These are phyloP conservation scores for Myxocyprinus asiaticus DNA, from an alignment of 2,113 vertebrate genomes.

Conservation along the genomic window DNA sequence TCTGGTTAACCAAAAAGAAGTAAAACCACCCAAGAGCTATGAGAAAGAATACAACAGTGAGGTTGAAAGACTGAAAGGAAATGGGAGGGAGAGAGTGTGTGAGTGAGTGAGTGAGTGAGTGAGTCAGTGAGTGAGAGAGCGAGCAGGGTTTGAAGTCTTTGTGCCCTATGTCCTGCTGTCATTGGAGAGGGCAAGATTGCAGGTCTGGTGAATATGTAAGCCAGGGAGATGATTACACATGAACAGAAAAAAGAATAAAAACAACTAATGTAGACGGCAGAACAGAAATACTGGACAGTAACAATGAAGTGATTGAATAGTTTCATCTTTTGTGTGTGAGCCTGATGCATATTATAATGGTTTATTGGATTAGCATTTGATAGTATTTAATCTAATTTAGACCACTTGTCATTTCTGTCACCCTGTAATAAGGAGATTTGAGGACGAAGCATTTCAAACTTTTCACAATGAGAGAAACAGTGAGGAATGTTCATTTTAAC, in stretches of 20 bases:
- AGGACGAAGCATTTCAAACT: constrained; percentile 65
- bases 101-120: background rate
- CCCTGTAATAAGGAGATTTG: constrained; percentile 59
- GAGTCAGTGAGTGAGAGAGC: background rate
- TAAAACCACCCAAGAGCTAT: constrained; percentile 61
- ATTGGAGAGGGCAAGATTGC: constrained; percentile 29
- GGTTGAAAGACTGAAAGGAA: background rate
- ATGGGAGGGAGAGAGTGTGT: background rate
- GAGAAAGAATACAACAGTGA: constrained; percentile 14
- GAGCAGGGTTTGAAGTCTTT: constrained; percentile 13
- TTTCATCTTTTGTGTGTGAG: constrained; percentile 60
- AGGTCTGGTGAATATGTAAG: constrained; percentile 38
- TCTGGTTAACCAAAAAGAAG: constrained; percentile 68
- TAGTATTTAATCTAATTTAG: constrained; percentile 73
- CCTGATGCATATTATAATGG: constrained; percentile 59
- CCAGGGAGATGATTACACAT: constrained; percentile 23
- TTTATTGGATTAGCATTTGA: constrained; percentile 67
- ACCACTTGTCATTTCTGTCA: constrained; percentile 72
- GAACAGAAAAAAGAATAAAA: constrained; percentile 33
- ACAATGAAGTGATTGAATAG: constrained; percentile 60
- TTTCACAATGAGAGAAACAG: constrained; percentile 65
- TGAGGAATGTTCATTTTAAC: constrained; percentile 71
- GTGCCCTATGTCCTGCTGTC: constrained; percentile 26
- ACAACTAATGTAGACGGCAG: constrained; percentile 41
- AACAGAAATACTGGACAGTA: constrained; percentile 54